Conservation (phyloP, 2,113 vertebrate genomes). For the Calyptomena viridis region DNA sequence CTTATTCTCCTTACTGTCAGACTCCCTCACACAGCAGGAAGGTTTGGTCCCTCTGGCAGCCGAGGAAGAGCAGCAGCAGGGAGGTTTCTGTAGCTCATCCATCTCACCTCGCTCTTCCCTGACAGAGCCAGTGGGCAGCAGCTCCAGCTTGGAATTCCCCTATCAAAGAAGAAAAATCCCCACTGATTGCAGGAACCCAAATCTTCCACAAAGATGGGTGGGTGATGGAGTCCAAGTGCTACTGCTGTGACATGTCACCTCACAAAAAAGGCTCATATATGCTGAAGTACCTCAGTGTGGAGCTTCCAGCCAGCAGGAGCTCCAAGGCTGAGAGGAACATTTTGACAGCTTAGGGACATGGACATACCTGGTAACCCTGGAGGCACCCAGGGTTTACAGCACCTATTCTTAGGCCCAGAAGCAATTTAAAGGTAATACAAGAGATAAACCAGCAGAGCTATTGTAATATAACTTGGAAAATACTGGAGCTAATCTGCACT, state of each 20-base stretch:
- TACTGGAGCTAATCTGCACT: background rate
- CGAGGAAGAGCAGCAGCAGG: background rate
- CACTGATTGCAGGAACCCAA: background rate
- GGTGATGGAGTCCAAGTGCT: background rate
- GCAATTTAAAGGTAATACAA: background rate
- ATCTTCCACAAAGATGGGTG: background rate
- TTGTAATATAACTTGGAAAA: background rate
- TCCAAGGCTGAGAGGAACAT: background rate
- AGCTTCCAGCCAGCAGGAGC: background rate
- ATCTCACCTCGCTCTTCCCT: slow-evolving; percentile 30
- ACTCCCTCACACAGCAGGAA: background rate
- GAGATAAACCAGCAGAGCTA: background rate
- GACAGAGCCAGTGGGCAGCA: background rate
- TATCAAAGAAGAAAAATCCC: slow-evolving; percentile 29
- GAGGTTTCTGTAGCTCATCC: slow-evolving; percentile 44
- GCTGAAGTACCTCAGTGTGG: background rate
- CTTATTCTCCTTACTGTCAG: background rate
- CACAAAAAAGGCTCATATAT: background rate
- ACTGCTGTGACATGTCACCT: background rate
- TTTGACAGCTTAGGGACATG: background rate
- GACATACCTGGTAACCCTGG: background rate
- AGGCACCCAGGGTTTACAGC: fast-evolving
- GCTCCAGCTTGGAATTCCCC: slow-evolving; percentile 40
- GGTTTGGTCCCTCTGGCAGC: background rate
- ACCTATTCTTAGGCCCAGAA: background rate